Percentiles rank a stretch among this genome's conserved stretches.
Conservation (phyloP, 2,888 invertebrate genomes). For the Hypsopygia costalis region DNA sequence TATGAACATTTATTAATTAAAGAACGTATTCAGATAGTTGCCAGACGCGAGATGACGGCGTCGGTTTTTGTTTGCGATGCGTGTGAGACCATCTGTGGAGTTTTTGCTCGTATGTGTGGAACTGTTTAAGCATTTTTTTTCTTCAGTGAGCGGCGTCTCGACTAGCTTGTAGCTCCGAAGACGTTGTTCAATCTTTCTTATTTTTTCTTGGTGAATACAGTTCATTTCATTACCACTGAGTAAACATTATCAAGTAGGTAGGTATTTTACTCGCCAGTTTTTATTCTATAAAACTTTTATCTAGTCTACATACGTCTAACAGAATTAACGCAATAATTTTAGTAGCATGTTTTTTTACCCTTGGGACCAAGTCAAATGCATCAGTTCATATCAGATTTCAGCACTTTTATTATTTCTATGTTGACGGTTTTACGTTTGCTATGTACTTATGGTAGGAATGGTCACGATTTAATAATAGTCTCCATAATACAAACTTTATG, state of each 20-base stretch:
- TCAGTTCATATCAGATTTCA: too few species aligned
- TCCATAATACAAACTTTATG: too few species aligned
- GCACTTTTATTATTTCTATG: too few species aligned
- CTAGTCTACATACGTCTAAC: too few species aligned
- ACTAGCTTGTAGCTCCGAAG: slow-evolving; percentile 24
- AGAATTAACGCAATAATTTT: too few species aligned
- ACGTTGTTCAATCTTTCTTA: slow-evolving; percentile 26
- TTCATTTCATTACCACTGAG: slow-evolving; percentile 4
- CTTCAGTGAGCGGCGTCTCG: slow-evolving; percentile 38
- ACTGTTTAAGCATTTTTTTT: slow-evolving; percentile 41
- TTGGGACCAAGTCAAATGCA: too few species aligned
- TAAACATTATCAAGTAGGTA: slow-evolving; percentile 9
- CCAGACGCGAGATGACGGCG: slow-evolving; percentile 34
- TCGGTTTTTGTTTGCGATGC: slow-evolving; percentile 58
- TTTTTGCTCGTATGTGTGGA: slow-evolving; percentile 47
- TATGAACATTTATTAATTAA: slow-evolving; percentile 22
- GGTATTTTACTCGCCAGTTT: too few species aligned
- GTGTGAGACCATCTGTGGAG: slow-evolving; percentile 69
- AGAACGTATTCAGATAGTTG: slow-evolving; percentile 21
- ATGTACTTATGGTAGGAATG: too few species aligned
- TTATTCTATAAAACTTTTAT: background rate
- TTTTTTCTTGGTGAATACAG: background rate
- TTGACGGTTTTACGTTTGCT: too few species aligned
- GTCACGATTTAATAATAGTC: too few species aligned
- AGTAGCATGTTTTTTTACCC: too few species aligned